These are phyloP conservation scores for Myotis myotis DNA, from an alignment of 2,797 vertebrate genomes.

Conservation along the genomic window DNA sequence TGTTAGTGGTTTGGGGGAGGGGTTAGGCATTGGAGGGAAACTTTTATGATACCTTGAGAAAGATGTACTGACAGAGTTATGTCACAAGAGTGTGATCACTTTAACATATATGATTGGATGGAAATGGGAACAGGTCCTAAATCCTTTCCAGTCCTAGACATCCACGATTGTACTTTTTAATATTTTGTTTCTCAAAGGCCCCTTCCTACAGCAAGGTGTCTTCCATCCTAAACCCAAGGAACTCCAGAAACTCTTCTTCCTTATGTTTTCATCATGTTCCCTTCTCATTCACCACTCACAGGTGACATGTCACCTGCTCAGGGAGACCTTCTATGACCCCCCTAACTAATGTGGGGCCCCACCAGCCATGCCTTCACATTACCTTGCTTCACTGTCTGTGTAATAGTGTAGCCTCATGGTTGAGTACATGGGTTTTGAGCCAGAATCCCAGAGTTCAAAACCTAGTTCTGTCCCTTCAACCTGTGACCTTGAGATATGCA, in stretches of 20 bases:
- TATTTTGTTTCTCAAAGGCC: conserved; percentile 10
- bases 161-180: not conserved
- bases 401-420: not conserved
- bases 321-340: not conserved
- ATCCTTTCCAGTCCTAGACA: not conserved
- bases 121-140: not conserved
- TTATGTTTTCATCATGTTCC: not conserved
- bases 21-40: not conserved
- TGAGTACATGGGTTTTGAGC: not conserved
- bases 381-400: not conserved
- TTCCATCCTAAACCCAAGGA: not conserved
- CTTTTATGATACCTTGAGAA: not conserved
- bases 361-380: not conserved
- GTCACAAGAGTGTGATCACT: not conserved
- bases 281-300: not conserved
- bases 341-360: not conserved
- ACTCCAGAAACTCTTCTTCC: not conserved
- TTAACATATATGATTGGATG: not conserved
- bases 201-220: not conserved
- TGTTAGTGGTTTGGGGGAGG: not conserved
- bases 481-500: not conserved
- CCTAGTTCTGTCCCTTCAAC: not conserved
- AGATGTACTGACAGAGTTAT: not conserved
- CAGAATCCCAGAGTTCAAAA: not conserved
- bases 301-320: not conserved